Percentiles rank a stretch among this genome's conserved stretches.
These are phyloP conservation scores for Helicoverpa assulta DNA, from an alignment of 2,888 invertebrate genomes.

Conservation along the genomic window DNA sequence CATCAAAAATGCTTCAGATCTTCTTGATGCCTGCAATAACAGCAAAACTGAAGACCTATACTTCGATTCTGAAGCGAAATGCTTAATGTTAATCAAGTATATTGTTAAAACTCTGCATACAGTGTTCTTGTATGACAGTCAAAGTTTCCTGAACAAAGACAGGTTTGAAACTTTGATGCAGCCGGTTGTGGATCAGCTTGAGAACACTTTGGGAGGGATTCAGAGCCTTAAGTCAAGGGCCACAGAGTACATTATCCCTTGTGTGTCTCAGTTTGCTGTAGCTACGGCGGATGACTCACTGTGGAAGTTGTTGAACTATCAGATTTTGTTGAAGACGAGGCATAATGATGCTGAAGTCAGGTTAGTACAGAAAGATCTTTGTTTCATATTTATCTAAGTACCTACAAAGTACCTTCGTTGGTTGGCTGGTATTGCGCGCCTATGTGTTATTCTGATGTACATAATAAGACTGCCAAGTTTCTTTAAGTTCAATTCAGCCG, in stretches of 20 bases:
- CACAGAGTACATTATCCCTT: slow-evolving; percentile 92
- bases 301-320: slow-evolving; percentile 97
- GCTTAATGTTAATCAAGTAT: slow-evolving; percentile 91
- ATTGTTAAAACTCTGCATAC: slow-evolving; percentile 94
- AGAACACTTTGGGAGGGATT: slow-evolving; percentile 93
- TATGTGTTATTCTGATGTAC: no score
- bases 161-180: slow-evolving; percentile 96
- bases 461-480: no score
- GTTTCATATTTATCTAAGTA: no score
- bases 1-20: slow-evolving; percentile 94
- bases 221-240: slow-evolving; percentile 91
- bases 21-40: slow-evolving; percentile 93
- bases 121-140: slow-evolving; percentile 95
- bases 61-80: slow-evolving; percentile 90
- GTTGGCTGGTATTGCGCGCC: no score
- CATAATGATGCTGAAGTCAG: slow-evolving; percentile 93
- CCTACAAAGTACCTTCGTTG: no score
- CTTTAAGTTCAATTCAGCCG: no score
- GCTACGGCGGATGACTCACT: slow-evolving; percentile 95
- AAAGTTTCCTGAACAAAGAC: slow-evolving; percentile 95
- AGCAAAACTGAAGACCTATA: slow-evolving; percentile 88
- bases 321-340: slow-evolving; percentile 96
- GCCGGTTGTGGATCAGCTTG: slow-evolving; percentile 96
- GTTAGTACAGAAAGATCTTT: slow-evolving; percentile 63
- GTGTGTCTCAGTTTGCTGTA: slow-evolving; percentile 95